Evolutionary conservation across 1,140 invertebrate genomes (phyloP).

Genomic region (Lutraria rhynchaena): DNA sequence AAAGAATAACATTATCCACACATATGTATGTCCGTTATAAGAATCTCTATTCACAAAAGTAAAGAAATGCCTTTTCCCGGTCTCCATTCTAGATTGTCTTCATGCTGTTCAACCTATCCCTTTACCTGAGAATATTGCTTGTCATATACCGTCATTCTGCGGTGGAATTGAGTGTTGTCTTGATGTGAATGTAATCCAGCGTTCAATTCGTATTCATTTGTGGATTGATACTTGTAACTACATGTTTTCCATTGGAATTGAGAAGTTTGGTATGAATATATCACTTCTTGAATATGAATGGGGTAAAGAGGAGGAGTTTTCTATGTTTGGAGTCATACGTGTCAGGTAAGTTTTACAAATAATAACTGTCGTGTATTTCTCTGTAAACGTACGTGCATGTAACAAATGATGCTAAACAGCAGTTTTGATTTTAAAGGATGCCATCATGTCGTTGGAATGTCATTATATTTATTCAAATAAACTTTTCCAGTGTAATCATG

Average conservation of each 20-base stretch:
- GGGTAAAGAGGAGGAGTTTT: slow-evolving; percentile 1
- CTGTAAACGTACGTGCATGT: too few relatives aligned
- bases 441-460: too few relatives aligned
- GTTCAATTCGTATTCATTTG: background rate
- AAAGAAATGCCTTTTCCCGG: too few relatives aligned
- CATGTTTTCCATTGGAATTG: background rate
- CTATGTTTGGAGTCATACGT: background rate
- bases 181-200: background rate
- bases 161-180: slow-evolving; percentile 33
- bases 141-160: slow-evolving; percentile 26
- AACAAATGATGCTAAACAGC: too few relatives aligned
- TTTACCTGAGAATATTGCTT: background rate
- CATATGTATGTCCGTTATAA: slow-evolving; percentile 8
- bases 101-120: background rate
- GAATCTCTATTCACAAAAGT: too few relatives aligned
- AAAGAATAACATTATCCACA: too few relatives aligned
- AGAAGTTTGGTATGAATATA: slow-evolving; percentile 3
- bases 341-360: too few relatives aligned
- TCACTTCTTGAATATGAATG: slow-evolving; percentile 28
- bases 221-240: slow-evolving; percentile 10
- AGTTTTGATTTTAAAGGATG: too few relatives aligned
- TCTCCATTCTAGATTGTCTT: slow-evolving; percentile 14
- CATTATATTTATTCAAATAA: too few relatives aligned
- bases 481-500: too few relatives aligned
- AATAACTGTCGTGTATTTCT: too few relatives aligned